phyloP scores from a whole-genome alignment of 2,797 vertebrate genomes.

The Mus caroli region DNA sequence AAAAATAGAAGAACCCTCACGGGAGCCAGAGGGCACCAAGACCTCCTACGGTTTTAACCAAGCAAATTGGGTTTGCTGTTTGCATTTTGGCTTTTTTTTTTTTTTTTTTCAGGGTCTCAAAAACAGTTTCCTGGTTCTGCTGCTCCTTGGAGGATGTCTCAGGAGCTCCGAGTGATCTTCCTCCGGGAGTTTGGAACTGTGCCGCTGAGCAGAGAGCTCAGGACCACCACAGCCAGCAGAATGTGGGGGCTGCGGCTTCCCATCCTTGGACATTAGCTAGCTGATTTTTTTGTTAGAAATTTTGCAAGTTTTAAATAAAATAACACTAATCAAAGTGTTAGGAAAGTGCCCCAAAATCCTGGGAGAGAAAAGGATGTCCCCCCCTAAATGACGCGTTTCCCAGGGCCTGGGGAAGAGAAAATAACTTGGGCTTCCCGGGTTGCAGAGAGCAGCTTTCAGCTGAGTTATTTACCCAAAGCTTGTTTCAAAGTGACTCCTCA shows the following conservation, averaged over 20 bases:
- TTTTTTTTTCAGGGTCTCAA: neutral
- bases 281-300: constrained; percentile 14
- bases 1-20: neutral
- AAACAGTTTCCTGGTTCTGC: neutral
- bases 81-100: neutral
- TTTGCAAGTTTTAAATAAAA: constrained; percentile 27
- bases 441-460: constrained; percentile 51
- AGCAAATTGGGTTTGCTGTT: constrained; percentile 17
- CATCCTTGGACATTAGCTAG: neutral
- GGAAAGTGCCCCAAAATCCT: neutral
- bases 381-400: neutral
- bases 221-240: neutral
- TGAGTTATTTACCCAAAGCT: constrained; percentile 63
- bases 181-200: accelerated
- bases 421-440: neutral
- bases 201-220: neutral
- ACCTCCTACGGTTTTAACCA: neutral
- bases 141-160: neutral
- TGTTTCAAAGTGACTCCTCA: constrained; percentile 76
- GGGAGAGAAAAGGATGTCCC: neutral
- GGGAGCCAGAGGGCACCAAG: accelerated
- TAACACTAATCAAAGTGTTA: constrained; percentile 68
- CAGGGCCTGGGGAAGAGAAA: neutral
- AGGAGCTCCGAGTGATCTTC: neutral
- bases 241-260: neutral